Evolutionary conservation across 2,113 vertebrate species (phyloP), one percentile per base, ranked within the genome.

Genomic region (Osmerus eperlanus): DNA sequence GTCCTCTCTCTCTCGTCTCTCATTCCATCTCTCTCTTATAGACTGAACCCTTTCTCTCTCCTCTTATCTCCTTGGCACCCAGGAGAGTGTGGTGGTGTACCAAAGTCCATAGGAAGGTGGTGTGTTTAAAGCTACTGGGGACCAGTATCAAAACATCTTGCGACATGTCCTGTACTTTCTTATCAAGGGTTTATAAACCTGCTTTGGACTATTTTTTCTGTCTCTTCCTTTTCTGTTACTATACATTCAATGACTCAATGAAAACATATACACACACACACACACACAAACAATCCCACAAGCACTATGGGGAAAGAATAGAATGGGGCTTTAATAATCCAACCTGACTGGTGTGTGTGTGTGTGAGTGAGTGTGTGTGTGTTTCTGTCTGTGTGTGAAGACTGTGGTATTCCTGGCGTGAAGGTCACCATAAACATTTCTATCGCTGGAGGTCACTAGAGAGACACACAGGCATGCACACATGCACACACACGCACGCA

Each of bases 371-470:
- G 41, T 12, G 41, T 12, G 41, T 12, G 9, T 12, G 41, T 12
- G 41, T 12, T 23, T 23, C 23, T 23, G 23, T 23, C 0, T 2
- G 41, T 47, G 41, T 12, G 8, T 47, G 9, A 47, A 12, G 41
- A 47, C 23, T 62, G 60, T 62, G 25, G 13, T 23, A 62, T 28
- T 62, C 14, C 23, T 25, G 60, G 60, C 12, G 21, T 28, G 60
- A 62, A 62, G 60, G 60, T 62, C 60, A 28, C 60, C 25, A 62
- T 62, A 62, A 62, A 62, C 25, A 16, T 13, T 28, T 62, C 25
- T 28, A 15, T 28, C 28, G 13, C 25, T 29, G 13, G 23, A 28
- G 60, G 60, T 62, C 60, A 62, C 60, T 25, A 5, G 21, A 5
- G 23, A 23, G 13, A 62, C 28, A 23, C 23, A 25, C 4, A 62